Base-by-base conservation (phyloP, 2,888 invertebrate species). In the Sphaeridia pumilis region DNA sequence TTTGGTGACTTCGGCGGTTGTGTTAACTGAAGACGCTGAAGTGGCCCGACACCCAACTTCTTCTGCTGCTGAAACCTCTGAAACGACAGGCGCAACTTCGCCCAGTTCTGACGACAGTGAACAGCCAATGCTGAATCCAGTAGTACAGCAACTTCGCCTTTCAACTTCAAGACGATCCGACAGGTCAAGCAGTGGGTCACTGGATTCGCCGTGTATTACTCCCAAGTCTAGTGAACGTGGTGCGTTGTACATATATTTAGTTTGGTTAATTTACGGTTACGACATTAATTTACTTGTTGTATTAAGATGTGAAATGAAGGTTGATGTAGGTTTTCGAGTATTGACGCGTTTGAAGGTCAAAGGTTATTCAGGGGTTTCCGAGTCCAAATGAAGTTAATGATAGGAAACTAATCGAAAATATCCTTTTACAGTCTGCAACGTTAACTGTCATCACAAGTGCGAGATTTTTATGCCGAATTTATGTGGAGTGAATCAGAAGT, bases 391-490 rank as follows among this genome's bases (percentile, higher is more conserved):
- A n/a, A n/a, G n/a, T n/a, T n/a, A n/a, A n/a, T n/a, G n/a, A n/a
- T n/a, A n/a, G n/a, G n/a, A n/a, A n/a, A n/a, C n/a, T n/a, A n/a
- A n/a, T n/a, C n/a, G n/a, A n/a, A n/a, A n/a, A n/a, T n/a, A n/a
- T n/a, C n/a, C n/a, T n/a, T 22, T 52, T 63, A 54, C 71, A 90
- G 90, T 89, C 75, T 97, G 97, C 75, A 89, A 88, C 76, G 87
- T 92, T 72, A 94, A 92, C 76, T 92, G 93, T 76, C 97, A 97
- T 77, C 90, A 90, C 76, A 95, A 94, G 76, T 97, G 97, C 77
- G 88, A 93, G 78, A 87, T 87, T 73, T 81, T 93, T 73, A 92
- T 94, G 74, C 90, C 97, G 62, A 95, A 97, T 76, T 79, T 97
- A 68, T 97, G 97, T 73, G 97, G 97, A 63, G 86, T 98, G 70